These are phyloP conservation scores for Dysidea cf. avara DNA, from an alignment of 37 sponge, comb jelly and placozoan species.

Conservation along the genomic window DNA sequence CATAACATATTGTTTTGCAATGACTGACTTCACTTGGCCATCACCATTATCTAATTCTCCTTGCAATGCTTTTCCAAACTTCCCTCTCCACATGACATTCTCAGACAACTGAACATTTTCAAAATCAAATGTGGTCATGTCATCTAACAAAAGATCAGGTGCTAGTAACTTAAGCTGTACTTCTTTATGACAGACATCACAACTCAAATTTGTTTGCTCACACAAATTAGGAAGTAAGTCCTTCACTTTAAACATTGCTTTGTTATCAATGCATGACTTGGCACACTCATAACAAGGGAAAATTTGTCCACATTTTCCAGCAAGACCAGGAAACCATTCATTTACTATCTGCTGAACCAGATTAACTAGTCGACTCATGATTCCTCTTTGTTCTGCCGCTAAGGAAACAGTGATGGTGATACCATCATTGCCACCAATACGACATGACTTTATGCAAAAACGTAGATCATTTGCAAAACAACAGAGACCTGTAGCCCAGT, in stretches of 20 bases:
- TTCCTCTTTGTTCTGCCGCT: slow-evolving; percentile 37
- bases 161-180: slow-evolving; percentile 63
- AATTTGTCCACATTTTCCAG: background rate
- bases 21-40: too few species aligned
- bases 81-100: slow-evolving; percentile 68
- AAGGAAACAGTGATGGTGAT: slow-evolving; percentile 53
- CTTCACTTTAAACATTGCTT: slow-evolving; percentile 33
- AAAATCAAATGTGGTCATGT: slow-evolving; percentile 57
- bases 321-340: slow-evolving; percentile 86
- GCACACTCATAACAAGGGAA: slow-evolving; percentile 69
- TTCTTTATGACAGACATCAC: slow-evolving; percentile 11
- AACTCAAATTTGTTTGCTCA: slow-evolving; percentile 35
- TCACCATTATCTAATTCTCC: slow-evolving; percentile 26
- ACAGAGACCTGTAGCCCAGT: slow-evolving; percentile 65
- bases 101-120: slow-evolving; percentile 49
- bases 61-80: slow-evolving; percentile 77
- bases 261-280: background rate
- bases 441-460: slow-evolving; percentile 58
- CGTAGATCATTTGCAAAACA: slow-evolving; percentile 36
- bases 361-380: slow-evolving; percentile 73
- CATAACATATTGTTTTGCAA: too few species aligned
- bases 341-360: slow-evolving; percentile 53
- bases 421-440: slow-evolving; percentile 52
- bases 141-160: slow-evolving; percentile 84
- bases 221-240: slow-evolving; percentile 25